Evolutionary conservation across 2,888 invertebrate species (phyloP), one percentile per base, ranked within the genome.

Genomic region (Glyphotaelius pellucidus): DNA sequence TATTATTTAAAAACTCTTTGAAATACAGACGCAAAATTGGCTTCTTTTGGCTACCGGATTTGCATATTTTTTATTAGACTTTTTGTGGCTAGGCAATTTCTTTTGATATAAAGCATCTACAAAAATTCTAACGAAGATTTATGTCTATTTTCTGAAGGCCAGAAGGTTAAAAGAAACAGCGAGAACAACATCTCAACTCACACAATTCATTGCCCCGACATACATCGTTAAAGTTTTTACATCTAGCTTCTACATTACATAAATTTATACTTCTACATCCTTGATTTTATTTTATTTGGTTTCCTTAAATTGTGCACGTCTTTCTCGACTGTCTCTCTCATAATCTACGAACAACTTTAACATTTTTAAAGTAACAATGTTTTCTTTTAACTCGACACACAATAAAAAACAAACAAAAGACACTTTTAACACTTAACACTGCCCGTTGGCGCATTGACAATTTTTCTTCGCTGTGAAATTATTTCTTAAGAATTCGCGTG

Each of bases 401-500:
- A 67, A 67, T 67, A 67, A 67, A 67, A 67, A 67, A 67, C n/a
- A 67, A 67, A 67, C 25, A 67, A 83, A 38, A 83, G 38, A 83
- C 83, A 83, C 19, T 83, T 83, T 83, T 35, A 32, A 32, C 83
- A 83, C 83, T 83, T 83, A 35, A 83, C 83, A 35, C 14, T 42
- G 86, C 42, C 86, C 42, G 42, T 42, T 86, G 86, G 86, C 86
- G 9, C 86, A 30, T n/a, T 86, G 86, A 47, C 86, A 86, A 47
- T 38, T 42, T 86, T n/a, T 42, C 38, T 30, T 42, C 86, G 47
- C 30, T 25, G 30, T 42, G 86, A 67, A 9, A 67, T 67, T 67
- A 67, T 47, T 32, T 35, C 86, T 85, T 85, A n/a, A n/a, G 85
- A 85, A 42, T 85, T 86, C n/a, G 30, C 86, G 86, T n/a, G 86